phyloP scores from a whole-genome alignment of 2,888 invertebrate genomes.

The Chalcis sispes region DNA sequence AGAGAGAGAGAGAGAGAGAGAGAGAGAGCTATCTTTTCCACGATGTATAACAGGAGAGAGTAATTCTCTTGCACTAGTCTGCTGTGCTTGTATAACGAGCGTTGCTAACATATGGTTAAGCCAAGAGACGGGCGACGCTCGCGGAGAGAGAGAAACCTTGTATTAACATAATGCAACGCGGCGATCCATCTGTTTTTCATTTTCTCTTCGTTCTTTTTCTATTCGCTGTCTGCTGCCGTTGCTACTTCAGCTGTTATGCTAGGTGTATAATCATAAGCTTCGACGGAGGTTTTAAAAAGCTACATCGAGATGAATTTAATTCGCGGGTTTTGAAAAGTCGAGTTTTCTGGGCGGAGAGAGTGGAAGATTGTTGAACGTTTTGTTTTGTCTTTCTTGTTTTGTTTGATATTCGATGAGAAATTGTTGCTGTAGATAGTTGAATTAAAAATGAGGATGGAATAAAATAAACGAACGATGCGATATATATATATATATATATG shows the following conservation, averaged over 20 bases:
- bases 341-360: too few species aligned
- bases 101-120: constrained; percentile 53
- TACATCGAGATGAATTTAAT: background rate
- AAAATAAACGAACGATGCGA: too few species aligned
- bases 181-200: constrained; percentile 55
- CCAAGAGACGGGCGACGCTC: background rate
- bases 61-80: background rate
- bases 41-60: background rate
- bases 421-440: too few species aligned
- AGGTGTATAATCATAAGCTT: constrained; percentile 28
- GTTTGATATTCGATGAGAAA: too few species aligned
- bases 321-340: too few species aligned
- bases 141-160: constrained; percentile 19
- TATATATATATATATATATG: too few species aligned
- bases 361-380: too few species aligned
- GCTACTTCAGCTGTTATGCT: background rate
- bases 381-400: too few species aligned
- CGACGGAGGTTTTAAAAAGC: too few species aligned
- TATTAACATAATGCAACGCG: constrained; percentile 55
- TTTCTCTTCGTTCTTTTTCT: constrained; percentile 15
- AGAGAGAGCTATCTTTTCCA: too few species aligned
- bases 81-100: constrained; percentile 6
- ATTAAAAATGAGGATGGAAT: too few species aligned
- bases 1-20: background rate
- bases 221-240: background rate